A percentile compares a stretch with the other conserved stretches of the same genome.
These are phyloP conservation scores for Andrena minutula DNA, from an alignment of 2,888 invertebrate genomes.

Conservation along the genomic window DNA sequence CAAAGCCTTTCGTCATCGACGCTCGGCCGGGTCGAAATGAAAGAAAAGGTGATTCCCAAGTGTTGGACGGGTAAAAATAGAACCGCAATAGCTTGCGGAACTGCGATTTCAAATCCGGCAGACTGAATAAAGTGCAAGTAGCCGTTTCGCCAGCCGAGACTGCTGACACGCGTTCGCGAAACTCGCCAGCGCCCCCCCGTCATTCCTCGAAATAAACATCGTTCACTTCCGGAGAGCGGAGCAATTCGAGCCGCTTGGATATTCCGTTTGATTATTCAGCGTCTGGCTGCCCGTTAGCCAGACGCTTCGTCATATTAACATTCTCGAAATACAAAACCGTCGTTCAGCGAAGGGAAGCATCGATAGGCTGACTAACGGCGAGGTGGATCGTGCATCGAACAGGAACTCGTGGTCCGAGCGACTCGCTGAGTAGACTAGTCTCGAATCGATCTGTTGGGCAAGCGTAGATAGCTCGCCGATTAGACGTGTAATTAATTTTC, in stretches of 20 bases:
- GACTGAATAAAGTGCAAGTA: slow-evolving; percentile 13
- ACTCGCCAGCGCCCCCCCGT: slow-evolving; percentile 28
- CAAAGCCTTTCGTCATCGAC: neutral
- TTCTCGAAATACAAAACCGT: slow-evolving; percentile 69
- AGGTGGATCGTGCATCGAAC: slow-evolving; percentile 36
- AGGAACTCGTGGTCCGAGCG: slow-evolving; percentile 6
- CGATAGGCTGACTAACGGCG: slow-evolving; percentile 36
- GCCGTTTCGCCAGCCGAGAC: slow-evolving; percentile 33
- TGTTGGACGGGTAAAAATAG: neutral
- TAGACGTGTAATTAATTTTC: slow-evolving; percentile 20
- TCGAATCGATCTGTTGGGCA: slow-evolving; percentile 22
- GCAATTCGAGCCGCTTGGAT: slow-evolving; percentile 65
- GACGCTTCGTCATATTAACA: slow-evolving; percentile 65
- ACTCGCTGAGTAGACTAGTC: neutral
- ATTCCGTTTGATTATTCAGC: slow-evolving; percentile 72
- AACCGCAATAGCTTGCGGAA: neutral
- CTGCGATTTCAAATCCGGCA: neutral
- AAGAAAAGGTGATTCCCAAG: neutral
- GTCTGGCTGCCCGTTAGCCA: slow-evolving; percentile 64
- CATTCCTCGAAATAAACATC: slow-evolving; percentile 55
- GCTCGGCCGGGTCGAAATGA: neutral
- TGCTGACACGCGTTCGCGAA: slow-evolving; percentile 54
- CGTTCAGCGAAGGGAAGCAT: slow-evolving; percentile 56
- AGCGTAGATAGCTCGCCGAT: slow-evolving; percentile 38
- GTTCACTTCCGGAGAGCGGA: slow-evolving; percentile 50